These are phyloP conservation scores for Actinernus sp. DNA, from an alignment of 92 coral and sea anemone species.

Conservation along the genomic window DNA sequence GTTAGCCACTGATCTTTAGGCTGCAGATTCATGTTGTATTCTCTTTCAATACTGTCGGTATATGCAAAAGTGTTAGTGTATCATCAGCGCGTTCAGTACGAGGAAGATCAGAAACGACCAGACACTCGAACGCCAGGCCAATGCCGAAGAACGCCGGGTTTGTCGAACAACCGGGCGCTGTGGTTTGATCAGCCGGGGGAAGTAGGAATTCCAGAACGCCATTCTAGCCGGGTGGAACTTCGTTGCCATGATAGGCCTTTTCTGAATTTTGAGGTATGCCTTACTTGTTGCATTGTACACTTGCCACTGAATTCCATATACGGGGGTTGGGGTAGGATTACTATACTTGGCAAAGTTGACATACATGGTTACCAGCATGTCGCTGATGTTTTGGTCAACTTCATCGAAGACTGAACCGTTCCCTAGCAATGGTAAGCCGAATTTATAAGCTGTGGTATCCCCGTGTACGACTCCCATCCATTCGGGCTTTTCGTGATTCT, in stretches of 20 bases:
- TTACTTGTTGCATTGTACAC: slow-evolving; percentile 45
- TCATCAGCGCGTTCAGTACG: too few species aligned
- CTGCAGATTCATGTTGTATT: too few species aligned
- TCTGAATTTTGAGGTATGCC: slow-evolving; percentile 64
- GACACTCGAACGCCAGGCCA: too few species aligned
- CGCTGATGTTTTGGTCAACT: slow-evolving; percentile 60
- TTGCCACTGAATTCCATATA: slow-evolving; percentile 47
- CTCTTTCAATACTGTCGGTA: too few species aligned
- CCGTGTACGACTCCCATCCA: slow-evolving; percentile 82
- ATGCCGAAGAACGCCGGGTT: too few species aligned
- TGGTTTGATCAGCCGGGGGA: background rate
- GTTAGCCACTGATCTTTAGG: too few species aligned
- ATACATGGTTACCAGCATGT: slow-evolving; percentile 60
- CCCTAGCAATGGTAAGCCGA: slow-evolving; percentile 57
- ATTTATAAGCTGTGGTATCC: slow-evolving; percentile 63
- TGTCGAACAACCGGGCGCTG: background rate
- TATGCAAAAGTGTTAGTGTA: too few species aligned
- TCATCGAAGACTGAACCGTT: slow-evolving; percentile 26
- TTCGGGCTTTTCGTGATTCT: slow-evolving; percentile 11
- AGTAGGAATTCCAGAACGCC: slow-evolving; percentile 83
- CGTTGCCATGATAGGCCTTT: slow-evolving; percentile 28
- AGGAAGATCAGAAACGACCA: too few species aligned
- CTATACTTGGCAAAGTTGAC: slow-evolving; percentile 70
- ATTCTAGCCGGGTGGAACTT: slow-evolving; percentile 60
- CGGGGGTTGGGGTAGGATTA: slow-evolving; percentile 45